Base-by-base conservation (phyloP, 2,797 vertebrate species). In the Parambassis ranga region DNA sequence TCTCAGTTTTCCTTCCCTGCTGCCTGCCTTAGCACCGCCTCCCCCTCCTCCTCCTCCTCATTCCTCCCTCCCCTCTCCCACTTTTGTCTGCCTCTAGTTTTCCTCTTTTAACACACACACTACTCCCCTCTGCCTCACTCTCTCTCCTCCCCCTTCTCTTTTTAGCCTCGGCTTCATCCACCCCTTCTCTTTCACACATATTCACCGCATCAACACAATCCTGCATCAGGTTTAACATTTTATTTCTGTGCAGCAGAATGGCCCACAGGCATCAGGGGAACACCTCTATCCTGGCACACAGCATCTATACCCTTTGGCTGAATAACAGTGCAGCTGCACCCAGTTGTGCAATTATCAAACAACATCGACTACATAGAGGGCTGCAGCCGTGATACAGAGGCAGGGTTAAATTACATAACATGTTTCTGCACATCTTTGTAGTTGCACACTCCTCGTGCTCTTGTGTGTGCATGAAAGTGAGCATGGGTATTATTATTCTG, bases 21-120 rank as follows among this genome's bases (percentile, higher is more conserved):
- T 85, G 86, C 78, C 89, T 86, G 80, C 77, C 62, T 79, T 84
- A 85, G 90, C 83, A 72, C 89, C 89, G 81, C 90, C 90, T 77
- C 70, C 81, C 78, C 77, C 65, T 46, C 72, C 71, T 42, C 58
- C 39, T 52, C 44, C 72, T 49, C 37, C 60, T 65, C 63, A 73
- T 64, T 76, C 71, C 65, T 65, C 75, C 75, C 69, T 65, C 71
- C 71, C 67, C 77, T 81, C 74, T 70, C 69, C 72, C 68, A 80
- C 77, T 86, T 87, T 85, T 87, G 80, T 87, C 82, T 83, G 74
- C 83, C 79, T 85, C 77, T 58, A 75, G 72, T 85, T 85, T 79
- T 71, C 66, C 74, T 82, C 80, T 79, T 71, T 77, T 60, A 69
- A 55, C 66, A 73, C 67, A 76, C 56, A 58, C 42, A 49, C 43